Percentiles rank a stretch among this genome's conserved stretches.
These are phyloP conservation scores for Habroteleia sp. DNA, from an alignment of 2,888 invertebrate species.

Conservation along the genomic window DNA sequence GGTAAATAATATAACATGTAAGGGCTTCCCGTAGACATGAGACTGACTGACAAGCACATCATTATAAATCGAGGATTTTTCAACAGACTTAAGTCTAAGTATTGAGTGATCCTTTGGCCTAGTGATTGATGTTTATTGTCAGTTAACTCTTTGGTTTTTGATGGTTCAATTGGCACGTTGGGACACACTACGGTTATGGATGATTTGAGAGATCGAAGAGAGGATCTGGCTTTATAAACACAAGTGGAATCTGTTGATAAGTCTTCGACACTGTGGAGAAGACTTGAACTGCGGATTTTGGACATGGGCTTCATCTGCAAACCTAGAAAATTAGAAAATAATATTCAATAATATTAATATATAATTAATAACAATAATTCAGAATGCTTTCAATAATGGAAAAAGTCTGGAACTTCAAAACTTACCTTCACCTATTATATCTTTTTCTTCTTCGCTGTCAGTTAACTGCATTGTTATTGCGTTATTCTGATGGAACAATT, in stretches of 20 bases:
- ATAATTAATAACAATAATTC: no score
- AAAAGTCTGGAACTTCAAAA: no score
- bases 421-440: constrained; percentile 82
- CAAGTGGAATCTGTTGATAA: constrained; percentile 89
- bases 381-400: no score
- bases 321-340: no score
- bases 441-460: constrained; percentile 83
- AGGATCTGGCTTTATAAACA: constrained; percentile 85
- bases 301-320: constrained; percentile 83
- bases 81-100: constrained; percentile 86
- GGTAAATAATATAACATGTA: constrained; percentile 89
- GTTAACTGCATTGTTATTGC: constrained; percentile 76
- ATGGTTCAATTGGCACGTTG: constrained; percentile 48
- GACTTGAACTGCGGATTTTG: constrained; percentile 87
- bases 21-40: constrained; percentile 90
- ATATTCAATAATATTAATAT: no score
- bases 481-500: constrained; percentile 78
- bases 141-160: constrained; percentile 62
- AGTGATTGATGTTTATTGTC: constrained; percentile 67
- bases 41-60: constrained; percentile 87
- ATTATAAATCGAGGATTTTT: constrained; percentile 87
- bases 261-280: constrained; percentile 88
- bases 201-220: constrained; percentile 73
- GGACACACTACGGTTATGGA: constrained; percentile 72
- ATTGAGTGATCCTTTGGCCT: constrained; percentile 81